These are phyloP conservation scores for Eretmochelys imbricata DNA, from an alignment of 2,113 vertebrate genomes.

Conservation along the genomic window DNA sequence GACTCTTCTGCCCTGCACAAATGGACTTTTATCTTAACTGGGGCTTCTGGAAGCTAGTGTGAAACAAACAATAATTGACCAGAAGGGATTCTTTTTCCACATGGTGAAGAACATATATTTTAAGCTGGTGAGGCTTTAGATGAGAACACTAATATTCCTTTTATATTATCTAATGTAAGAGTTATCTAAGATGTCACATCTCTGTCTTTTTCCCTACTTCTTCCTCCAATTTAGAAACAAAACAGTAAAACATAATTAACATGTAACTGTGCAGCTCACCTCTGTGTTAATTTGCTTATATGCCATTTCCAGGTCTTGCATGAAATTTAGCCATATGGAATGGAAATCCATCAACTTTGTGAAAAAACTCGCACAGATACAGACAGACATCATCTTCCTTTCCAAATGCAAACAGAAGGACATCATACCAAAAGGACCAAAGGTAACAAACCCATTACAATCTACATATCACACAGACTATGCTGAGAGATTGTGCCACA, in stretches of 20 bases:
- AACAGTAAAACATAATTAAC: not conserved
- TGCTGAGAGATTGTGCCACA: no score
- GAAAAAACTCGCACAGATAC: no score
- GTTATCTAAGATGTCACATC: not conserved
- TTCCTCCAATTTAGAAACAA: not conserved
- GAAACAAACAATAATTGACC: not conserved
- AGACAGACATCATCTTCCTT: no score
- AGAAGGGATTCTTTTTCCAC: not conserved
- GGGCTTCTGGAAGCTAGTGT: not conserved
- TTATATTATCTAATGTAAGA: not conserved
- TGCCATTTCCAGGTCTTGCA: not conserved
- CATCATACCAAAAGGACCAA: no score
- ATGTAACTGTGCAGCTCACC: not conserved
- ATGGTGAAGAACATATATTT: not conserved
- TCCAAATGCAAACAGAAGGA: no score
- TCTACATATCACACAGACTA: no score
- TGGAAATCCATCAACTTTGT: no score
- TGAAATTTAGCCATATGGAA: no score
- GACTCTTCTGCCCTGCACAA: not conserved
- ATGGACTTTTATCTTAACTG: not conserved
- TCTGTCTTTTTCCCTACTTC: not conserved
- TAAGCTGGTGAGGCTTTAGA: not conserved
- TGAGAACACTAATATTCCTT: not conserved
- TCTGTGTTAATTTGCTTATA: not conserved
- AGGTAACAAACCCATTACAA: no score